Percentiles rank a stretch among this genome's conserved stretches.
These are phyloP conservation scores for Rutilus rutilus DNA, from an alignment of 2,113 vertebrate genomes.

Conservation along the genomic window DNA sequence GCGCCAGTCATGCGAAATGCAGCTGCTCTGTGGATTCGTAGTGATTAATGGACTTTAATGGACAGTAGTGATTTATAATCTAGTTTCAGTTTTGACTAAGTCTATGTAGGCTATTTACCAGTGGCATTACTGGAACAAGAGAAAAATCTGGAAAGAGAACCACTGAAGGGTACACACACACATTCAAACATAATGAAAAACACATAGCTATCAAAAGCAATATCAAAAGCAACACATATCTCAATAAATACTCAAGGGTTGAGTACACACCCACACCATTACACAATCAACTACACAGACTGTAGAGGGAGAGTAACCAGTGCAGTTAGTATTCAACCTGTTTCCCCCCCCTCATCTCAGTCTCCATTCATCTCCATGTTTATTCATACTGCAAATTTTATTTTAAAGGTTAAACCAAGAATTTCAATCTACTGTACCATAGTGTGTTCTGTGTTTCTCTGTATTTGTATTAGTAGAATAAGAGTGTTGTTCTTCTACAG, in stretches of 20 bases:
- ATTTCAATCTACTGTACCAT: not conserved
- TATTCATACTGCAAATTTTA: not conserved
- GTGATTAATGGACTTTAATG: not conserved
- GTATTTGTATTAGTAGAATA: not conserved
- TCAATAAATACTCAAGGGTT: not conserved
- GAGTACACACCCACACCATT: constrained; percentile 31
- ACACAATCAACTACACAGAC: constrained; percentile 8
- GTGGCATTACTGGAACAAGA: not conserved
- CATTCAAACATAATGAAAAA: constrained; percentile 4
- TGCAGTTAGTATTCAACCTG: not conserved
- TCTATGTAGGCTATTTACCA: not conserved
- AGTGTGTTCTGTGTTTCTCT: not conserved
- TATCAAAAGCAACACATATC: constrained; percentile 16
- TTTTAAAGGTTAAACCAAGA: not conserved
- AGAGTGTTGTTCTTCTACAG: not conserved
- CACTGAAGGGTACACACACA: not conserved
- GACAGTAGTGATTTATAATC: not conserved
- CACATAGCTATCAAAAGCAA: not conserved
- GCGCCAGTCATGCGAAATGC: constrained; percentile 34
- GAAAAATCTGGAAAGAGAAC: not conserved
- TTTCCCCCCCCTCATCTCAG: not conserved
- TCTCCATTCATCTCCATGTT: not conserved
- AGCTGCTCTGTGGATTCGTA: constrained; percentile 5
- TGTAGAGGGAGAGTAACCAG: not conserved
- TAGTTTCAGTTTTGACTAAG: not conserved